phyloP scores from a whole-genome alignment of 2,888 invertebrate genomes.

The Blastobasis lacticolella region DNA sequence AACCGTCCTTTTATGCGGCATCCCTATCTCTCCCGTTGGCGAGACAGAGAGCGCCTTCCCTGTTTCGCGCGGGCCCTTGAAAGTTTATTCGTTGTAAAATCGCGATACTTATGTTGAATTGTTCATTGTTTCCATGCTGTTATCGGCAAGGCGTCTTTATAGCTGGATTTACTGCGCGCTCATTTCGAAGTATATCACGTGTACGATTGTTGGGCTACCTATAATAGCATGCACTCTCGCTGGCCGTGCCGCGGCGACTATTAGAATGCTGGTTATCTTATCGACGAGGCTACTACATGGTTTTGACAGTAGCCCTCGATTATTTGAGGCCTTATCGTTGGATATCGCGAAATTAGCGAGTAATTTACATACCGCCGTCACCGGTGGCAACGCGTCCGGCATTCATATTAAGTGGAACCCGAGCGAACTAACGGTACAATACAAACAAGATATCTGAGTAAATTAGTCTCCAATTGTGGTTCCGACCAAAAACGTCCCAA shows the following conservation, averaged over 20 bases:
- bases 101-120: conserved; percentile 14
- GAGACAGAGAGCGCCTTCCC: conserved; percentile 41
- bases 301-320: background rate
- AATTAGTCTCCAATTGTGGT: too few relatives aligned
- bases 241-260: background rate
- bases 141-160: conserved; percentile 18
- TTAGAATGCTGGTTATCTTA: conserved; percentile 1
- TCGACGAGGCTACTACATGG: background rate
- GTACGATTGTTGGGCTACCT: conserved; percentile 5
- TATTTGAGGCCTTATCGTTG: too few relatives aligned
- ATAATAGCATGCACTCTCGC: conserved; percentile 13
- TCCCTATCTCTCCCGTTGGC: conserved; percentile 38
- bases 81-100: conserved; percentile 13
- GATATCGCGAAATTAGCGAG: too few relatives aligned
- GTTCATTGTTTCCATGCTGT: conserved; percentile 12
- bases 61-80: conserved; percentile 45
- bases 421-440: too few relatives aligned
- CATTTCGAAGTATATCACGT: conserved; percentile 13
- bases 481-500: too few relatives aligned
- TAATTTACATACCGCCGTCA: too few relatives aligned
- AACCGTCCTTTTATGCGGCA: conserved; percentile 56
- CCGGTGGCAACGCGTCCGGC: too few relatives aligned
- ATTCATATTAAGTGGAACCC: too few relatives aligned
- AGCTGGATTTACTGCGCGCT: conserved; percentile 13
- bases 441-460: too few relatives aligned